Evolutionary conservation across 2,888 invertebrate species (phyloP).

Genomic region (Microdon myrmicae): DNA sequence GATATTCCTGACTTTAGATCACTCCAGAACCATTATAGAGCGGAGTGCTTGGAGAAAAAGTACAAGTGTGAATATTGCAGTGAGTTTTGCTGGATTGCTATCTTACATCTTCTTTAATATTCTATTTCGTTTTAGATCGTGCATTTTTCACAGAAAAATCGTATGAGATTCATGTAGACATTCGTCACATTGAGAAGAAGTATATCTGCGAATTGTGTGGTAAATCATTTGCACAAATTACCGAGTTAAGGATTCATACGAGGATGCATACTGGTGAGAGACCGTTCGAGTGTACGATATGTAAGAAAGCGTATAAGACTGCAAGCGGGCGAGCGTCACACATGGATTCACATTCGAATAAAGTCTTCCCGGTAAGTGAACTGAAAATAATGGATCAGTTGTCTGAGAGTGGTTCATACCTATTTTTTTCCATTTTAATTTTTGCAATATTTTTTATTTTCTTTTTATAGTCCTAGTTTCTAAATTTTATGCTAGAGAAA

Average conservation of each 20-base stretch:
- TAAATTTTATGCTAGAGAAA: no score
- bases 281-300: constrained; percentile 44
- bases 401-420: no score
- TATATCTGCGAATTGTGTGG: constrained; percentile 39
- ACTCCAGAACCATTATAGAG: constrained; percentile 37
- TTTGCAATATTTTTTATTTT: no score
- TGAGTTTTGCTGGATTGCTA: constrained; percentile 21
- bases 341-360: constrained; percentile 46
- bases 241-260: constrained; percentile 38
- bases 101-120: no score
- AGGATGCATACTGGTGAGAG: constrained; percentile 44
- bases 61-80: constrained; percentile 41
- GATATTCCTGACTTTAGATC: constrained; percentile 32
- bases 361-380: constrained; percentile 41
- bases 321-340: constrained; percentile 42
- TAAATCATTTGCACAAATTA: constrained; percentile 44
- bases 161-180: constrained; percentile 40
- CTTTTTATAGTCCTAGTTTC: no score
- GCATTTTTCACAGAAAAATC: constrained; percentile 44
- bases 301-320: constrained; percentile 45
- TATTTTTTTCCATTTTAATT: no score
- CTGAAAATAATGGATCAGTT: no score
- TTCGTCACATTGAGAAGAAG: constrained; percentile 42
- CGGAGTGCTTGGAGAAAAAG: constrained; percentile 33
- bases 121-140: no score